phyloP scores from a whole-genome alignment of 2,797 vertebrate species.

The Leuciscus waleckii region DNA sequence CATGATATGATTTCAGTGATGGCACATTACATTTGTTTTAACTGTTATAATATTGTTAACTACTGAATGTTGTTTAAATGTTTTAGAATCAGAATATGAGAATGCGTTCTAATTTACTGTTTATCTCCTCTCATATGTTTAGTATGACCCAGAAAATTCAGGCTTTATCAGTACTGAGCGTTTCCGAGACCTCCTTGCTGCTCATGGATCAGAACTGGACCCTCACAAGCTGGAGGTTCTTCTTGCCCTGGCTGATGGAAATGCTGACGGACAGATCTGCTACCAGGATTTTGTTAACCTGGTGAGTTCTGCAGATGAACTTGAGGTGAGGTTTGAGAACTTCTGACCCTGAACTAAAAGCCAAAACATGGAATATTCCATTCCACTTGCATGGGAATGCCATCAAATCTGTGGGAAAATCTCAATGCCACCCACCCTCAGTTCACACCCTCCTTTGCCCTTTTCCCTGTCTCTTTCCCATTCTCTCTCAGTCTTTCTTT shows the following conservation, averaged over 20 bases:
- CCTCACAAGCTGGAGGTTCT: conserved; percentile 96
- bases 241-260: conserved; percentile 91
- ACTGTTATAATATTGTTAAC: not conserved
- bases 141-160: conserved; percentile 92
- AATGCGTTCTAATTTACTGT: not conserved
- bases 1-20: not conserved
- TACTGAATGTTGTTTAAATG: not conserved
- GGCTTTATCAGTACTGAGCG: conserved; percentile 95
- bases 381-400: conserved; percentile 38
- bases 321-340: conserved; percentile 55
- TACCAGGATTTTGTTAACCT: conserved; percentile 98
- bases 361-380: conserved; percentile 59
- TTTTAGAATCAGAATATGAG: not conserved
- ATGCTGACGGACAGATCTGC: conserved; percentile 92
- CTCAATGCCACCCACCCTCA: not conserved
- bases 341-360: conserved; percentile 55
- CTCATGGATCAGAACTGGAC: conserved; percentile 90
- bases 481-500: conserved; percentile 39
- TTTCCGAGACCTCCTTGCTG: conserved; percentile 89
- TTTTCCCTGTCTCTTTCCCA: conserved; percentile 48
- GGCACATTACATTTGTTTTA: not conserved
- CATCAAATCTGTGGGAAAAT: conserved; percentile 18
- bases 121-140: conserved; percentile 33
- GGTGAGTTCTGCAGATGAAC: conserved; percentile 79
- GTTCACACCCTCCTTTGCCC: conserved; percentile 9